A percentile compares a stretch with the other conserved stretches of the same genome.
phyloP scores from a whole-genome alignment of 2,113 vertebrate species.

The Vulpes ferrilata region DNA sequence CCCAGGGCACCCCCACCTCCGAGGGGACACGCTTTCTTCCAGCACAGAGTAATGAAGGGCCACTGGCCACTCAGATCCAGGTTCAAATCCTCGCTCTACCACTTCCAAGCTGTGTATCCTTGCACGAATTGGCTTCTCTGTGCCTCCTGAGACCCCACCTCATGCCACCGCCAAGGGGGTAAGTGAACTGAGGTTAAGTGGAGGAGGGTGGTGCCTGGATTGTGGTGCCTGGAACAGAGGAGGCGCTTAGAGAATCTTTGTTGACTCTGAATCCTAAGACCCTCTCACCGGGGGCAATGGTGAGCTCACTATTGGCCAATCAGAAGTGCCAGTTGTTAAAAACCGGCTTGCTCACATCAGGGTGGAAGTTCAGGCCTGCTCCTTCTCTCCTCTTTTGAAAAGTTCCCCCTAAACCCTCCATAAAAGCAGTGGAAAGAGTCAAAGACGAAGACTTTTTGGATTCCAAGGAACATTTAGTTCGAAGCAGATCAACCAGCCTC shows the following conservation, averaged over 20 bases:
- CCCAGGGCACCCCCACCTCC: background rate
- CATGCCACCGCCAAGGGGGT: fast-evolving
- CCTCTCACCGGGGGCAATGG: background rate
- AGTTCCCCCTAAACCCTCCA: background rate
- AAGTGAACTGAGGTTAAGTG: background rate
- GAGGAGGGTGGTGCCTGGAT: background rate
- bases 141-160: background rate
- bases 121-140: background rate
- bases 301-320: background rate
- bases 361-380: background rate
- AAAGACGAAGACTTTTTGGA: background rate
- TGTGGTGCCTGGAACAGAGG: background rate
- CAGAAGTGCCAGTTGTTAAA: fast-evolving
- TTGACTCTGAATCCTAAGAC: background rate
- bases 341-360: fast-evolving
- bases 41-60: background rate
- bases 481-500: background rate
- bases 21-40: background rate
- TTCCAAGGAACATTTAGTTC: background rate
- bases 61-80: background rate
- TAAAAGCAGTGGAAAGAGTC: background rate
- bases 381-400: background rate
- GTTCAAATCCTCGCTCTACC: background rate
- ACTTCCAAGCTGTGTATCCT: background rate
- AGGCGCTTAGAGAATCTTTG: background rate